phyloP scores from a whole-genome alignment of 2,797 vertebrate genomes.

The Gymnoscopelus braueri region DNA sequence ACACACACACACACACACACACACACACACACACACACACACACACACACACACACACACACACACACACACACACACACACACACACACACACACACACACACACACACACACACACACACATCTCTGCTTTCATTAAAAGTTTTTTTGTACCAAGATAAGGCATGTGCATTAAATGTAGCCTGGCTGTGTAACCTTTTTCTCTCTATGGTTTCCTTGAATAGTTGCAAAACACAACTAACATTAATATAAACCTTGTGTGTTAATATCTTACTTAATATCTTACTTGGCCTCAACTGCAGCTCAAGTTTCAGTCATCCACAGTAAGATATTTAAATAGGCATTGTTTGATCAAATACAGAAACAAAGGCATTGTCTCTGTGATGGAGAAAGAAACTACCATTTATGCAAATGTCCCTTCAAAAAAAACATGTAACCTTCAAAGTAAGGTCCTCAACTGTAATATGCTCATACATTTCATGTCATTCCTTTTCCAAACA shows the following conservation, averaged over 20 bases:
- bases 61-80: background rate
- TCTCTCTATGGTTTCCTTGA: slow-evolving; percentile 11
- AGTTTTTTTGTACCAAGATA: too few species aligned
- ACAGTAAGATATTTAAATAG: slow-evolving; percentile 19
- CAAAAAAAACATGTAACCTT: too few species aligned
- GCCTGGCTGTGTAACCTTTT: background rate
- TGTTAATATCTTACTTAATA: too few species aligned
- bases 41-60: background rate
- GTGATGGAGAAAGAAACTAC: background rate
- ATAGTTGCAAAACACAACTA: slow-evolving; percentile 11
- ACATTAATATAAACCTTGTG: slow-evolving; percentile 35
- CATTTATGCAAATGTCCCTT: slow-evolving; percentile 39
- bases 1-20: background rate
- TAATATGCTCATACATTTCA: too few species aligned
- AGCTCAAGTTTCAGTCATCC: slow-evolving; percentile 25
- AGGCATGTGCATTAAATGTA: too few species aligned
- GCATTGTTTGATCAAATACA: slow-evolving; percentile 21
- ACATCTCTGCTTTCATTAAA: too few species aligned
- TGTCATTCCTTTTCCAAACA: too few species aligned
- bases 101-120: too few species aligned
- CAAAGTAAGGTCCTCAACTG: too few species aligned
- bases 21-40: background rate
- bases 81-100: background rate
- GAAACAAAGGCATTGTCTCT: slow-evolving; percentile 47
- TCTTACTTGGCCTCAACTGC: slow-evolving; percentile 22